Conservation (phyloP, 2,888 invertebrate species). For the Oithona nana region DNA sequence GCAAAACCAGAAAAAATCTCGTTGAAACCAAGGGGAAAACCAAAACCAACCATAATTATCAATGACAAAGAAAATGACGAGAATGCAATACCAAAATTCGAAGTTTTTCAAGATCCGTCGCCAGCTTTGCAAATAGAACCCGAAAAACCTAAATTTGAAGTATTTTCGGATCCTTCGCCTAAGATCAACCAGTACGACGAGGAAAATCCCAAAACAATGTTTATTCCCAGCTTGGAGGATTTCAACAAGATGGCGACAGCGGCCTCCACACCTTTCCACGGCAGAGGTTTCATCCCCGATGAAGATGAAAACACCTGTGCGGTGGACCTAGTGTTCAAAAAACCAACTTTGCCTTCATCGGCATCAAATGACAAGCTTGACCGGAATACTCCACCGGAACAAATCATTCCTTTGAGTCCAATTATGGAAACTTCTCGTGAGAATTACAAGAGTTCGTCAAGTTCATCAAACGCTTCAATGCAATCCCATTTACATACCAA, state of each 20-base stretch:
- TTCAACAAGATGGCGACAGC: slow-evolving; percentile 20
- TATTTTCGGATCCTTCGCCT: background rate
- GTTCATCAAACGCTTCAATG: background rate
- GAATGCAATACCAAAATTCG: background rate
- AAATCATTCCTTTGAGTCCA: slow-evolving; percentile 13
- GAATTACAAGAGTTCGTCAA: background rate
- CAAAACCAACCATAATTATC: too few species aligned
- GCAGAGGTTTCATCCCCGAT: slow-evolving; percentile 8
- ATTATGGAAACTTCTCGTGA: slow-evolving; percentile 22
- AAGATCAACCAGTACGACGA: background rate
- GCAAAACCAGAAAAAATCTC: background rate
- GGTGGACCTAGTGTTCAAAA: slow-evolving; percentile 5
- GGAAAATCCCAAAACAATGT: background rate
- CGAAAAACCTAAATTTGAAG: background rate
- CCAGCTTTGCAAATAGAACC: background rate
- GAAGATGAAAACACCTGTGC: slow-evolving; percentile 17
- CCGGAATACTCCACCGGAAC: background rate
- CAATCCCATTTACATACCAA: background rate
- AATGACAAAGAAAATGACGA: slow-evolving; percentile 1
- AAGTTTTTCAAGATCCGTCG: background rate
- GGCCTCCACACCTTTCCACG: slow-evolving; percentile 20
- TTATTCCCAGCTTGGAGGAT: slow-evolving; percentile 19
- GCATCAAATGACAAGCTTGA: background rate
- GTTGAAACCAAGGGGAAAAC: too few species aligned
- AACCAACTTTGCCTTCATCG: background rate